Evolutionary conservation across 2,113 vertebrate genomes (phyloP), one percentile per base, ranked within the genome.

Genomic region (Rhabdornis inornatus): DNA sequence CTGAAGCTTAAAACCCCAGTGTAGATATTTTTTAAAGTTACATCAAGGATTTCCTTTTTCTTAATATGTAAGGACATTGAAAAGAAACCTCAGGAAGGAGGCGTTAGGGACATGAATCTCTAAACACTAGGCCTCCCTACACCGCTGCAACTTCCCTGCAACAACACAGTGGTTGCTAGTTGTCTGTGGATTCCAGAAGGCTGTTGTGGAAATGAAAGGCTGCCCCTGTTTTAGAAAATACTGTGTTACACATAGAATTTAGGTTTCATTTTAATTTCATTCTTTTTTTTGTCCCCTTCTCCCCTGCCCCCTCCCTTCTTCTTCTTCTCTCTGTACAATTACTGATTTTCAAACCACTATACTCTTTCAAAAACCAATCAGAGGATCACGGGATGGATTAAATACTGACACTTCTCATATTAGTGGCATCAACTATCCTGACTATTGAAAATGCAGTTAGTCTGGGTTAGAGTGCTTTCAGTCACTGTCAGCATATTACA

Each of bases 231-330:
- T 33, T 47, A 76, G 49, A 60, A 68, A 55, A 64, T 14, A 25
- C 3, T 16, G 10, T 27, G 10, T 50, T 56, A n/a, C 6, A 45
- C 11, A 24, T 28, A 27, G 1, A n/a, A 13, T 57, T 76, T 40
- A 39, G 1, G 4, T 39, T 89, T 47, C 0, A 22, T n/a, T 71
- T 42, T 50, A 22, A 4, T 37, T 65, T 68, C 0, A 13, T 30
- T 44, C 7, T 4, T 17, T 4, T 11, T n/a, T 31, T 24, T 6
- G 13, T 6, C 2, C 9, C 10, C 10, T 42, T 52, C 10, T 50
- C 8, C 7, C 23, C 15, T 52, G 10, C 2, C 12, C 5, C 4
- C 6, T 15, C 8, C 3, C 15, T 59, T 28, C 6, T 45, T 28
- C 6, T 45, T 68, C 35, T 77, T 20, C 6, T 59, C 11, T 30